A percentile compares a stretch with the other conserved stretches of the same genome.
phyloP scores from a whole-genome alignment of 1,140 invertebrate species.

The Drosophila cardini region DNA sequence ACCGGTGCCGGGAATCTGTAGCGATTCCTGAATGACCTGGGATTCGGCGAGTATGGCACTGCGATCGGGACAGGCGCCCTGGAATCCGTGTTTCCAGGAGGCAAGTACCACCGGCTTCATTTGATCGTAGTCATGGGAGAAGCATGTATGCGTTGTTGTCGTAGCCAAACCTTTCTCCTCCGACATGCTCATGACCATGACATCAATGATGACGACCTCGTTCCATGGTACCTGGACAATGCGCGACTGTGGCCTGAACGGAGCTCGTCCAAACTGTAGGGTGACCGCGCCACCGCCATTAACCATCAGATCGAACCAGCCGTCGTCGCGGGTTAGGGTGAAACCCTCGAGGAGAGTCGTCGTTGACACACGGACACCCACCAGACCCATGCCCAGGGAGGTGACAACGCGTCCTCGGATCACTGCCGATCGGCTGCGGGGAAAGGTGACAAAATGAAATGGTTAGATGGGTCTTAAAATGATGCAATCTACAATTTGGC shows the following conservation, averaged over 20 bases:
- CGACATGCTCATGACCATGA: conserved; percentile 92
- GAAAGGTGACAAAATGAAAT: conserved; percentile 45
- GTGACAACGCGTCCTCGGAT: conserved; percentile 97
- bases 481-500: conserved; percentile 37
- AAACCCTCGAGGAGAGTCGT: conserved; percentile 96
- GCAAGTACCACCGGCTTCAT: conserved; percentile 97
- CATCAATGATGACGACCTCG: conserved; percentile 96
- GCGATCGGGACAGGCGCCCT: conserved; percentile 96
- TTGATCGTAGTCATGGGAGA: conserved; percentile 95
- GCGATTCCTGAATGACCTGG: conserved; percentile 97
- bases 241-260: conserved; percentile 94
- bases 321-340: conserved; percentile 95
- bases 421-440: conserved; percentile 95
- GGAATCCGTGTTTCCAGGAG: conserved; percentile 98
- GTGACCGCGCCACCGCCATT: conserved; percentile 98
- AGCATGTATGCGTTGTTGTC: conserved; percentile 90
- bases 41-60: conserved; percentile 97
- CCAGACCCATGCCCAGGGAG: conserved; percentile 94
- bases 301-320: conserved; percentile 98
- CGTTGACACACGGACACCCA: conserved; percentile 97
- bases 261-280: conserved; percentile 96
- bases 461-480: conserved; percentile 58
- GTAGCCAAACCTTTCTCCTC: conserved; percentile 89
- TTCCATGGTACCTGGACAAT: conserved; percentile 99
- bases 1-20: conserved; percentile 96